Conservation (phyloP, 1,140 invertebrate species). For the Musca domestica region DNA sequence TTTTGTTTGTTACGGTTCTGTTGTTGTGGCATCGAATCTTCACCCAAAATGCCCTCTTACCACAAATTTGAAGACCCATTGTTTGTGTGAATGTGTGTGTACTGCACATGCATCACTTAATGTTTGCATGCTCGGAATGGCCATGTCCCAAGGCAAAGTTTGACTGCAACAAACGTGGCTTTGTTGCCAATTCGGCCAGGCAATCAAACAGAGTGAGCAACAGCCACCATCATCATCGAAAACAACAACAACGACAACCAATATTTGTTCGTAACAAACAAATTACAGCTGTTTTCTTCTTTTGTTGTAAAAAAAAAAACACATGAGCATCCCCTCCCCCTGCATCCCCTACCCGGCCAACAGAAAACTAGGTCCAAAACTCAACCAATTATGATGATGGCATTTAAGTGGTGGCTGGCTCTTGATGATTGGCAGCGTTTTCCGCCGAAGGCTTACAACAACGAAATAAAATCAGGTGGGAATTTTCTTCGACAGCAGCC, state of each 20-base stretch:
- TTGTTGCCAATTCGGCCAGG: no score
- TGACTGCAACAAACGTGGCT: background rate
- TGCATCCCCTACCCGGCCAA: no score
- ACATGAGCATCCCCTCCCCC: background rate
- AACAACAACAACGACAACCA: background rate
- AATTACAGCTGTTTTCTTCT: constrained; percentile 19
- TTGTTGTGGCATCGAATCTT: no score
- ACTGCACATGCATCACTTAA: no score
- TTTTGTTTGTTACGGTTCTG: no score
- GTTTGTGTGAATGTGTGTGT: background rate
- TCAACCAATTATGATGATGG: background rate
- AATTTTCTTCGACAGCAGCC: constrained; percentile 9
- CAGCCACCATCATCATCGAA: background rate
- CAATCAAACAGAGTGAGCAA: no score
- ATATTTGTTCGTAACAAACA: constrained; percentile 18
- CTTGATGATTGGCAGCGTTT: background rate
- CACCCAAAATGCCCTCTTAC: no score
- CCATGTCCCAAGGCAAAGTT: constrained; percentile 4
- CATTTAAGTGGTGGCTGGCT: background rate
- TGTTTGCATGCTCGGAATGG: background rate
- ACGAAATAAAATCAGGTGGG: constrained; percentile 10
- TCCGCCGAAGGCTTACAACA: constrained; percentile 5
- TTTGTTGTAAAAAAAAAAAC: background rate
- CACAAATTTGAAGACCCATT: no score
- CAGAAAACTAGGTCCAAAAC: no score